phyloP scores from a whole-genome alignment of 2,888 invertebrate species.

The Cantharis nigra region DNA sequence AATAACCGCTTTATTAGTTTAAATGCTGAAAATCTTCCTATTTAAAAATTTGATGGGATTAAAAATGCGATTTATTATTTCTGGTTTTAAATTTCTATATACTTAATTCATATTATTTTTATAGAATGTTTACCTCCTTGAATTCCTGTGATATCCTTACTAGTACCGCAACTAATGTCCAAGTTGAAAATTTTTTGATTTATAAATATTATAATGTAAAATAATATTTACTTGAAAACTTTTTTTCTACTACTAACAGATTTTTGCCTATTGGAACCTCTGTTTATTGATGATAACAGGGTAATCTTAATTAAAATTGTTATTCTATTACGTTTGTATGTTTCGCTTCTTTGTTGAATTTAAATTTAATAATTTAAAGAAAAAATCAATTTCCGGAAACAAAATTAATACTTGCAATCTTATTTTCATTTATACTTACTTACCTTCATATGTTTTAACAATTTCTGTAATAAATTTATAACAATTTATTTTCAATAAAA shows the following conservation, averaged over 20 bases:
- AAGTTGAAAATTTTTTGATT: neutral
- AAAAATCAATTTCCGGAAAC: conserved; percentile 14
- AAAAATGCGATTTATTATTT: neutral
- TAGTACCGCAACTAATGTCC: neutral
- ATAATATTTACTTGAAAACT: neutral
- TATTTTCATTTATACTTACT: neutral
- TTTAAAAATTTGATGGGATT: neutral
- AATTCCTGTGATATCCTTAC: neutral
- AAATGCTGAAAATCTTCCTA: neutral
- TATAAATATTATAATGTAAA: neutral
- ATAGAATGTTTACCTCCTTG: neutral
- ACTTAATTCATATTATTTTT: neutral
- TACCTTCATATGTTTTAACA: conserved; percentile 17
- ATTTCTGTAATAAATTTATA: conserved; percentile 26
- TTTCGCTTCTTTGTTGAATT: neutral
- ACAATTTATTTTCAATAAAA: conserved; percentile 29
- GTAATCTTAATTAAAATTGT: neutral
- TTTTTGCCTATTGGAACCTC: neutral
- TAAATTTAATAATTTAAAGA: neutral
- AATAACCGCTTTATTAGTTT: neutral
- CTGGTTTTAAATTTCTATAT: neutral
- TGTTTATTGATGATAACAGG: neutral
- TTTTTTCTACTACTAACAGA: neutral
- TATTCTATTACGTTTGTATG: neutral
- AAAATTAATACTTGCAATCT: conserved; percentile 4